These are phyloP conservation scores for Caenorhabditis sp. DNA, from an alignment of 2,888 invertebrate species.

Conservation along the genomic window DNA sequence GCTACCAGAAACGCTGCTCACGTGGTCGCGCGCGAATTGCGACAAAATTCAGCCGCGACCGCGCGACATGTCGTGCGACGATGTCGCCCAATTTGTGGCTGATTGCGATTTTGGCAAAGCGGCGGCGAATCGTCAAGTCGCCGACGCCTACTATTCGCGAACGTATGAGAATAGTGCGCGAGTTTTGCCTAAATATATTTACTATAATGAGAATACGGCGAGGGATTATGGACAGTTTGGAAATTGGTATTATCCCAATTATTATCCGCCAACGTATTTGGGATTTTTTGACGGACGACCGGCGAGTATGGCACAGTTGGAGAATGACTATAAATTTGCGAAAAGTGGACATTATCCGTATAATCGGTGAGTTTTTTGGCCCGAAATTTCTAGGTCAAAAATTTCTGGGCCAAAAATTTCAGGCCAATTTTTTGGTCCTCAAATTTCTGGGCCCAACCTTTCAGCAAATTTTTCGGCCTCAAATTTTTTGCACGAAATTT, in stretches of 20 bases:
- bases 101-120: conserved; percentile 58
- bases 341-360: conserved; percentile 55
- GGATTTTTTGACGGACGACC: conserved; percentile 58
- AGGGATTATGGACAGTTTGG: conserved; percentile 52
- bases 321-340: conserved; percentile 58
- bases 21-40: conserved; percentile 59
- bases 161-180: conserved; percentile 53
- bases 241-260: conserved; percentile 59
- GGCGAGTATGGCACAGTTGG: conserved; percentile 53
- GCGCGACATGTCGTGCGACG: conserved; percentile 59
- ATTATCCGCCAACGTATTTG: conserved; percentile 57
- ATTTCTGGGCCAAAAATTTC: too few species aligned
- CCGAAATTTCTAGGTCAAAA: too few species aligned
- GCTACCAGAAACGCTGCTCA: conserved; percentile 54
- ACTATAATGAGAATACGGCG: conserved; percentile 52
- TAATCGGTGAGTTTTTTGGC: conserved; percentile 53
- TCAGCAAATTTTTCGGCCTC: too few species aligned
- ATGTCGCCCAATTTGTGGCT: conserved; percentile 59
- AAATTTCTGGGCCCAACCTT: too few species aligned
- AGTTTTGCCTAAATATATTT: conserved; percentile 55
- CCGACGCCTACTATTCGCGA: conserved; percentile 42
- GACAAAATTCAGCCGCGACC: conserved; percentile 62
- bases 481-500: too few species aligned
- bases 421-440: too few species aligned
- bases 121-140: conserved; percentile 30